Percentiles rank a stretch among this genome's conserved stretches.
Conservation (phyloP, 2,888 invertebrate genomes). For the Nineta flava region DNA sequence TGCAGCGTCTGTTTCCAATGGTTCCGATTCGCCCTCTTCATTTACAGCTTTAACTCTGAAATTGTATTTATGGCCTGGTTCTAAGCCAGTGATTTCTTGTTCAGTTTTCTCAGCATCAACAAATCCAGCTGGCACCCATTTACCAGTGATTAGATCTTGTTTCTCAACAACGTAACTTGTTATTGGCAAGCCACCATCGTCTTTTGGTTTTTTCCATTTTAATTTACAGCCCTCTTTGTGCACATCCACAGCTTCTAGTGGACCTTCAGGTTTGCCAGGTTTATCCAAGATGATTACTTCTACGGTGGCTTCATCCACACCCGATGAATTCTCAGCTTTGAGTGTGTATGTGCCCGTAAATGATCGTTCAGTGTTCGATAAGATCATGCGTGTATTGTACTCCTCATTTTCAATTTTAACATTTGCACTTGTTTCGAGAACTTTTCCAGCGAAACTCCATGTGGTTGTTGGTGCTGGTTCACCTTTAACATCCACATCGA, state of each 20-base stretch:
- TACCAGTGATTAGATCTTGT: conserved; percentile 75
- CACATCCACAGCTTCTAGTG: conserved; percentile 76
- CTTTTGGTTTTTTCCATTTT: conserved; percentile 89
- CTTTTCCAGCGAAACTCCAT: conserved; percentile 57
- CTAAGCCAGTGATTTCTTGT: conserved; percentile 73
- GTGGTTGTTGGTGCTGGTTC: conserved; percentile 88
- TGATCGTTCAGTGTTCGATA: conserved; percentile 66
- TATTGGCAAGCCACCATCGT: conserved; percentile 87
- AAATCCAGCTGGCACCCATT: conserved; percentile 77
- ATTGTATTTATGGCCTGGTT: conserved; percentile 90
- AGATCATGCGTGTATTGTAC: conserved; percentile 72
- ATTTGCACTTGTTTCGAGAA: conserved; percentile 48
- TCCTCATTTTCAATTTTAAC: conserved; percentile 77
- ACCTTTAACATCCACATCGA: conserved; percentile 90
- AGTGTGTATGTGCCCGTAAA: conserved; percentile 85
- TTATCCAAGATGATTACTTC: conserved; percentile 77
- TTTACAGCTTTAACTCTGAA: conserved; percentile 96
- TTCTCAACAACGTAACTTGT: conserved; percentile 88
- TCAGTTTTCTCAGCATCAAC: conserved; percentile 69
- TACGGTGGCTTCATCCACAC: conserved; percentile 84
- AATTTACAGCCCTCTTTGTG: conserved; percentile 89
- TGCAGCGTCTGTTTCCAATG: conserved; percentile 74
- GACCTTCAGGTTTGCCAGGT: conserved; percentile 80
- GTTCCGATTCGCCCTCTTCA: conserved; percentile 94
- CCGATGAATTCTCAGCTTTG: conserved; percentile 83